These are phyloP conservation scores for Piaya cayana DNA, from an alignment of 2,113 vertebrate species.

Conservation along the genomic window DNA sequence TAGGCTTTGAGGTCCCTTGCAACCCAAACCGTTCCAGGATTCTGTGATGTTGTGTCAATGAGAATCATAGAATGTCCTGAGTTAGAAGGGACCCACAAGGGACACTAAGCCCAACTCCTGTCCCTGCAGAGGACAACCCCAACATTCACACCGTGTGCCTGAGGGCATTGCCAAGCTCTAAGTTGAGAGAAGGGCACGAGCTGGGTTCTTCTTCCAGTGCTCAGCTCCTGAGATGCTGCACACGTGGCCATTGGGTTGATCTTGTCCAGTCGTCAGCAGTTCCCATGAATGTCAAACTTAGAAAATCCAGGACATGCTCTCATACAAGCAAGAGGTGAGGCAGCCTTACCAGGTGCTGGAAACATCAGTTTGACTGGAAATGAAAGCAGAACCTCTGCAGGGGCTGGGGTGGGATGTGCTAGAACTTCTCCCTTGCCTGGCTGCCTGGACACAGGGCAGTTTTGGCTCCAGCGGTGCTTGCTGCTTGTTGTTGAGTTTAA, in stretches of 20 bases:
- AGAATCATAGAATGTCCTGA: too few species aligned
- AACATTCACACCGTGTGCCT: too few species aligned
- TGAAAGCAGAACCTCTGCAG: background rate
- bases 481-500: background rate
- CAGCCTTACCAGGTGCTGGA: background rate
- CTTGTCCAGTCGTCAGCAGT: background rate
- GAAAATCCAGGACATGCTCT: background rate
- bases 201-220: background rate
- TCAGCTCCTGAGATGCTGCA: background rate
- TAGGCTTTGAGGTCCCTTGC: too few species aligned
- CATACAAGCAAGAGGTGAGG: background rate
- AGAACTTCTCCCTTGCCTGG: accelerated
- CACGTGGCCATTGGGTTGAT: accelerated
- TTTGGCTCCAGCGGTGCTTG: background rate
- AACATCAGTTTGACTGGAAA: background rate
- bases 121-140: too few species aligned
- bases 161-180: background rate
- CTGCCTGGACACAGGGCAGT: background rate
- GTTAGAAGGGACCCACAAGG: too few species aligned
- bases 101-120: too few species aligned
- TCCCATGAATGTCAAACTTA: too few species aligned
- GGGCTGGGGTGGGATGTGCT: background rate
- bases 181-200: background rate
- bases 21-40: too few species aligned
- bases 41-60: too few species aligned